These are phyloP conservation scores for Drosophila biarmipes DNA, from an alignment of 1,140 invertebrate species.

Conservation along the genomic window DNA sequence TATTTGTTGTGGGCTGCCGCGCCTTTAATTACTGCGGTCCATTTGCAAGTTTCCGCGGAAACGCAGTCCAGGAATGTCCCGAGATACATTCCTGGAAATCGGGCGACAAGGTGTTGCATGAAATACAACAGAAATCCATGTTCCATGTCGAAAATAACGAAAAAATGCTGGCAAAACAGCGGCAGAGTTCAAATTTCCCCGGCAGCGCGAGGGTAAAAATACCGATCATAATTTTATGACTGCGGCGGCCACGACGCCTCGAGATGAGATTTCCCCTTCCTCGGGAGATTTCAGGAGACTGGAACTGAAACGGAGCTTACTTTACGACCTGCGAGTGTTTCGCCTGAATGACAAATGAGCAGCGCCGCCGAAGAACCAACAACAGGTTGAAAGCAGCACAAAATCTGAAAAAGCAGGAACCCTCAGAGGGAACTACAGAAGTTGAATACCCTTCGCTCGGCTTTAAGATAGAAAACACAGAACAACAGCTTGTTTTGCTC, in stretches of 20 bases:
- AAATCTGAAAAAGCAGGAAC: background rate
- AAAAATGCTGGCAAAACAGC: slow-evolving; percentile 61
- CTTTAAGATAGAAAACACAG: too few species aligned
- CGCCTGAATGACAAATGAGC: slow-evolving; percentile 82
- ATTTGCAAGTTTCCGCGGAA: slow-evolving; percentile 40
- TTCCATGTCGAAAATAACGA: slow-evolving; percentile 72
- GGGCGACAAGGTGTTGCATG: slow-evolving; percentile 70
- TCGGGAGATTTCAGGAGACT: slow-evolving; percentile 33
- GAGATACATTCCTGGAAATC: slow-evolving; percentile 40
- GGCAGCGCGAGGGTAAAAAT: slow-evolving; percentile 33
- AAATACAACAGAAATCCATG: slow-evolving; percentile 74
- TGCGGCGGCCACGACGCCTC: slow-evolving; percentile 9
- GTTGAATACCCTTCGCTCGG: background rate
- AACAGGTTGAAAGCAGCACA: slow-evolving; percentile 55
- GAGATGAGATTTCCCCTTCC: slow-evolving; percentile 36
- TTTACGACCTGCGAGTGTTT: slow-evolving; percentile 69
- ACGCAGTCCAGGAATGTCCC: slow-evolving; percentile 57
- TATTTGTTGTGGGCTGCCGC: slow-evolving; percentile 7
- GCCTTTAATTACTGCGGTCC: slow-evolving; percentile 31
- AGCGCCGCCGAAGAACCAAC: slow-evolving; percentile 43
- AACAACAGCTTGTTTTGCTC: too few species aligned
- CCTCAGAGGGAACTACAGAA: background rate
- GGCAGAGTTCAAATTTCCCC: slow-evolving; percentile 71
- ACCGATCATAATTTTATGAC: slow-evolving; percentile 82
- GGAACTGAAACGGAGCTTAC: slow-evolving; percentile 49